Percentiles rank a stretch among this genome's conserved stretches.
Conservation (phyloP, 2,113 vertebrate species). For the Donacobius atricapilla region DNA sequence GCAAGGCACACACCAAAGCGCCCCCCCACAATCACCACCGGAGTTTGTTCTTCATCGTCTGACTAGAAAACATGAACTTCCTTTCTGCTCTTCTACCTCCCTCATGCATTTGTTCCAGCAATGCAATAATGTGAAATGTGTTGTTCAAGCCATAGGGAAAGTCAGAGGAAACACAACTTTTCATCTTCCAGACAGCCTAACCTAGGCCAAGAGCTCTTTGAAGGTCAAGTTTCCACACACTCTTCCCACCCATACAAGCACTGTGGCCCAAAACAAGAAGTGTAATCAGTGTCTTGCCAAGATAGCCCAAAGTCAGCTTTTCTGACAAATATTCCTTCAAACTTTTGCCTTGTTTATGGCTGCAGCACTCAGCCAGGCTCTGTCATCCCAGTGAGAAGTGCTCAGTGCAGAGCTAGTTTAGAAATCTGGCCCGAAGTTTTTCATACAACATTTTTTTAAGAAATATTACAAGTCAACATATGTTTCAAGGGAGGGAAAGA, state of each 20-base stretch:
- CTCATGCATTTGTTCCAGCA: not conserved
- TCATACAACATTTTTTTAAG: not conserved
- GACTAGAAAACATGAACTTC: not conserved
- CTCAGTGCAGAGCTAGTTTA: not conserved
- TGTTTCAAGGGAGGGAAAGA: not conserved
- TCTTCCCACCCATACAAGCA: not conserved
- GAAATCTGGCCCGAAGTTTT: not conserved
- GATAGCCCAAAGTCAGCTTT: not conserved
- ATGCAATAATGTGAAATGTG: not conserved
- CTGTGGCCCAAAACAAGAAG: not conserved
- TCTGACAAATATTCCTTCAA: not conserved
- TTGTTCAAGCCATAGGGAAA: not conserved
- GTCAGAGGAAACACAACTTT: not conserved
- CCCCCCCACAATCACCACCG: accelerated
- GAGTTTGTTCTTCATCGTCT: not conserved
- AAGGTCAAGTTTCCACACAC: not conserved
- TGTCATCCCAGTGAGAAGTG: not conserved
- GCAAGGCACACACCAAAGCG: not conserved
- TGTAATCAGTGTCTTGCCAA: not conserved
- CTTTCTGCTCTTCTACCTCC: not conserved
- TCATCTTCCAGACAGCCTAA: not conserved
- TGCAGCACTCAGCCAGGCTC: not conserved
- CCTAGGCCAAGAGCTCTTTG: not conserved
- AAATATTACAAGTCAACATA: not conserved
- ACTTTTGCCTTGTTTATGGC: not conserved